Conservation (phyloP, 2,797 vertebrate genomes). For the Eulemur coronatus region DNA sequence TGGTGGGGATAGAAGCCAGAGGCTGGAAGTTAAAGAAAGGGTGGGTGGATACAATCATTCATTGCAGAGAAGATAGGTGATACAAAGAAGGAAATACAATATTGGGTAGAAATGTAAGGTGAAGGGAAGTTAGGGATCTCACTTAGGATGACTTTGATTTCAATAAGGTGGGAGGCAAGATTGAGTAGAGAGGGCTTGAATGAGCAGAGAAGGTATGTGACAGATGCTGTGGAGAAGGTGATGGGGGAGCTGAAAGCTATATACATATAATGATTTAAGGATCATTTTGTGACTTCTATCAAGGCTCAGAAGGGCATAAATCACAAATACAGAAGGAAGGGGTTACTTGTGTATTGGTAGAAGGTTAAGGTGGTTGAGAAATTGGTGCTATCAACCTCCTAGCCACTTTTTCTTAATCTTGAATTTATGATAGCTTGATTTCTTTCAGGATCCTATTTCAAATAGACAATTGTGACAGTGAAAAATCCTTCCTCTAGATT, state of each 20-base stretch:
- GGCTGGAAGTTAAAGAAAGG: background rate
- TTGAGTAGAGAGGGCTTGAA: background rate
- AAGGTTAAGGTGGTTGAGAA: slow-evolving; percentile 35
- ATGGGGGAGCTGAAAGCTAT: background rate
- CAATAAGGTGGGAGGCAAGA: slow-evolving; percentile 11
- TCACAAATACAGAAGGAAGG: background rate
- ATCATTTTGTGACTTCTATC: background rate
- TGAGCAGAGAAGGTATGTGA: slow-evolving; percentile 15
- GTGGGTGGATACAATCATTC: background rate
- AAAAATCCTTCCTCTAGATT: slow-evolving; percentile 7
- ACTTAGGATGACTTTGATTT: slow-evolving; percentile 20
- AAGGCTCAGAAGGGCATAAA: slow-evolving; percentile 26
- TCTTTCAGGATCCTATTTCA: slow-evolving; percentile 41
- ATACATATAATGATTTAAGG: slow-evolving; percentile 19
- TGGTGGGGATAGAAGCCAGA: background rate
- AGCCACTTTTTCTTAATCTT: slow-evolving; percentile 49
- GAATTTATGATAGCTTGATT: slow-evolving; percentile 48
- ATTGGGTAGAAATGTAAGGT: background rate
- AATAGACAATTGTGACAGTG: slow-evolving; percentile 41
- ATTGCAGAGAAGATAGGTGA: background rate
- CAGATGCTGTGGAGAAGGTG: background rate
- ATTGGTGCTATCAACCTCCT: background rate
- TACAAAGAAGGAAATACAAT: background rate
- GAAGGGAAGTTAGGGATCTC: background rate
- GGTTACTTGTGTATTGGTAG: background rate